Evolutionary conservation across 2,888 invertebrate species (phyloP).

Genomic region (Tenthredo livida): DNA sequence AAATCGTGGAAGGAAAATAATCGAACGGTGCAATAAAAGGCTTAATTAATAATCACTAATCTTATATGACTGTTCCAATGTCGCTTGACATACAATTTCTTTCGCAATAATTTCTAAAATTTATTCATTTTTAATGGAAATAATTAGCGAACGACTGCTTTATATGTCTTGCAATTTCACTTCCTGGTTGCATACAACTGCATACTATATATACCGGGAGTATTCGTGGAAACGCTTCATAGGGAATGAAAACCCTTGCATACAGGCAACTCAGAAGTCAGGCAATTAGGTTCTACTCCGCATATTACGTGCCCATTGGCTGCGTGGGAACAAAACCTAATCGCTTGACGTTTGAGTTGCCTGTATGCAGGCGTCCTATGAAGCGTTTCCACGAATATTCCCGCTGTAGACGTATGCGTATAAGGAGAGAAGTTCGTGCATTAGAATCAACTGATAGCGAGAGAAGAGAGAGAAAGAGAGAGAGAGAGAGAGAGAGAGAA

Average conservation of each 20-base stretch:
- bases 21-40: background rate
- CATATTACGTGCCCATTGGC: too few relatives aligned
- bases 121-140: background rate
- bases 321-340: too few relatives aligned
- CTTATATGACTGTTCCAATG: background rate
- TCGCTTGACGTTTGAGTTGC: too few relatives aligned
- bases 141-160: background rate
- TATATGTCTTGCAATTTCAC: background rate
- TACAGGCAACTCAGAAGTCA: too few relatives aligned
- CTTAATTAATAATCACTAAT: background rate
- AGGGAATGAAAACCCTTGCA: too few relatives aligned
- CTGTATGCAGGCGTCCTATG: too few relatives aligned
- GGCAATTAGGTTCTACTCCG: too few relatives aligned
- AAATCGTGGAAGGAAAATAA: background rate
- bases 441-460: background rate
- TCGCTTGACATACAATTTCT: background rate
- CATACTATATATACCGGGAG: background rate
- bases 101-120: background rate
- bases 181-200: background rate
- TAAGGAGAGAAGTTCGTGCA: background rate
- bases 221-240: too few relatives aligned
- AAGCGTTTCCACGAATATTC: too few relatives aligned
- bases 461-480: background rate
- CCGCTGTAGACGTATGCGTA: too few relatives aligned
- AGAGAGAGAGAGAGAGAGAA: background rate